phyloP scores from a whole-genome alignment of 1,140 invertebrate genomes.

The Lithobius niger region DNA sequence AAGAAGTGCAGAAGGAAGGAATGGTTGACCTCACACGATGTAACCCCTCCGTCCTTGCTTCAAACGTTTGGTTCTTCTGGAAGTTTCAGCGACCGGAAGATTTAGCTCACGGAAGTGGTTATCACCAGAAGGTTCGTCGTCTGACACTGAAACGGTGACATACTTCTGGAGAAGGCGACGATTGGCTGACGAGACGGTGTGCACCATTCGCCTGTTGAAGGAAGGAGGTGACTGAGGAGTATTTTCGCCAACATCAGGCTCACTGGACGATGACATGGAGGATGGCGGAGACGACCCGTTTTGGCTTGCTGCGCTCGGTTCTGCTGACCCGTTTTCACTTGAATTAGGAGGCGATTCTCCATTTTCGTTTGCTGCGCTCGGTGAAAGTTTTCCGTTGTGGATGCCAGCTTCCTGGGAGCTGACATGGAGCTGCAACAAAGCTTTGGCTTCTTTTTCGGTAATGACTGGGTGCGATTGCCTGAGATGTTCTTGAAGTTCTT shows the following conservation, averaged over 20 bases:
- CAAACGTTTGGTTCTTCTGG: constrained; percentile 4
- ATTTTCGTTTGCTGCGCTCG: neutral
- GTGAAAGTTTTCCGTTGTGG: too few species aligned
- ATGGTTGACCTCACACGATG: neutral
- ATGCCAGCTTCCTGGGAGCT: too few species aligned
- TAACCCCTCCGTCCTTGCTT: constrained; percentile 1
- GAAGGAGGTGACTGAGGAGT: too few species aligned
- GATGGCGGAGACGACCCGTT: too few species aligned
- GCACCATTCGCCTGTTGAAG: neutral
- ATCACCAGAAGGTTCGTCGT: neutral
- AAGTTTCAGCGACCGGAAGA: neutral
- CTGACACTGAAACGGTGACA: neutral
- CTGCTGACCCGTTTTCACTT: neutral
- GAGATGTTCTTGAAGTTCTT: neutral
- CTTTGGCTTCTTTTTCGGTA: neutral
- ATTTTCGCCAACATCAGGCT: neutral
- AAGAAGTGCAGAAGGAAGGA: too few species aligned
- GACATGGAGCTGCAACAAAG: too few species aligned
- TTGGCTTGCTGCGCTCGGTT: neutral
- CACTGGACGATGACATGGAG: too few species aligned
- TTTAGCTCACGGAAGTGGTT: neutral
- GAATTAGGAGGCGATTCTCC: neutral
- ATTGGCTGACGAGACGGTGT: neutral
- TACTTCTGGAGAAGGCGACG: neutral
- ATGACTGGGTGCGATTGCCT: neutral